These are phyloP conservation scores for Pomacea canaliculata DNA, from an alignment of 2,888 invertebrate species.

Conservation along the genomic window DNA sequence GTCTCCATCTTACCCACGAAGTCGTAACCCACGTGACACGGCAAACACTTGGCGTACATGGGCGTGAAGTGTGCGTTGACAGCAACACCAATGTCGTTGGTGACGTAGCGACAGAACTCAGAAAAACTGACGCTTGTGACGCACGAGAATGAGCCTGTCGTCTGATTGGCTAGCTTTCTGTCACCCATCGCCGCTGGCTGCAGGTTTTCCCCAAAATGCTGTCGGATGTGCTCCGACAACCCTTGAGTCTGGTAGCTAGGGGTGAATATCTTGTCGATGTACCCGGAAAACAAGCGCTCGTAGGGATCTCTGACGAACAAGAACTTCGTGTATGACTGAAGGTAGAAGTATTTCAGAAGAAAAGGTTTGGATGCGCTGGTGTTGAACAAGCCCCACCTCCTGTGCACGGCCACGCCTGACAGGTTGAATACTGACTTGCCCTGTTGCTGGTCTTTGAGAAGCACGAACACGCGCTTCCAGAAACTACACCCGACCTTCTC, in stretches of 20 bases:
- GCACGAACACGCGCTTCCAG: constrained; percentile 17
- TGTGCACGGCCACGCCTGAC: constrained; percentile 4
- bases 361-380: no score
- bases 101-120: constrained; percentile 13
- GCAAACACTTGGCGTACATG: constrained; percentile 3
- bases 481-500: constrained; percentile 22
- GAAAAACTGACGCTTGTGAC: constrained; percentile 3
- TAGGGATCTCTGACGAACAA: constrained; percentile 21
- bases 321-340: background rate
- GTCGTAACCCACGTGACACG: constrained; percentile 9
- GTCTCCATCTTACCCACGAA: constrained; percentile 18
- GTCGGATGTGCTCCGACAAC: background rate
- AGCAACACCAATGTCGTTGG: background rate
- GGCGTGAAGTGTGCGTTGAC: constrained; percentile 13
- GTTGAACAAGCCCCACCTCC: no score
- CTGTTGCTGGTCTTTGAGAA: background rate
- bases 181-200: background rate
- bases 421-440: constrained; percentile 1
- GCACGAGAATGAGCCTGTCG: background rate
- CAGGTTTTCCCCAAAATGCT: background rate
- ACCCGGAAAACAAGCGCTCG: constrained; percentile 17
- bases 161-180: background rate
- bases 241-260: constrained; percentile 5
- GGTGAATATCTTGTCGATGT: constrained; percentile 18
- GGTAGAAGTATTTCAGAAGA: no score